Evolutionary conservation across 2,888 invertebrate species (phyloP), one percentile per base, ranked within the genome.

Genomic region (Heliconius cydno): DNA sequence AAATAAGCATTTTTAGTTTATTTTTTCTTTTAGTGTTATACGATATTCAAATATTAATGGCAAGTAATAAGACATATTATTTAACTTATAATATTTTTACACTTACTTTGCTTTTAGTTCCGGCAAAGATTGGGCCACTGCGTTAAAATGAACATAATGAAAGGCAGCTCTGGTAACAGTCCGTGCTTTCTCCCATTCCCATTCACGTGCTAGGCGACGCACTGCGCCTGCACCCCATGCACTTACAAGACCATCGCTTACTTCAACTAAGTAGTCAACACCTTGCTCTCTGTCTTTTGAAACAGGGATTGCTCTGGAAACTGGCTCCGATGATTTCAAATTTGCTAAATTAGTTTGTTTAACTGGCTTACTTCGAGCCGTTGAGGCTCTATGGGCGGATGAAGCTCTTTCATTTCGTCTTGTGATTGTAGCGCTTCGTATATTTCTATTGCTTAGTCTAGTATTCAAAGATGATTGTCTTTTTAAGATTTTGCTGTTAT

Each of bases 261-360:
- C 98, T 95, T 98, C 98, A 57, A 98, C 97, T 82, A 98, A 94
- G 90, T 98, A 98, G 94, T 98, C 98, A n/a, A 98, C 97, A 80
- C 98, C 97, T 96, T 97, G 97, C 88, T 97, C 97, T 85, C 97
- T 95, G 86, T 97, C 97, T 88, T 96, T 97, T n/a, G 94, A 92
- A 7, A 90, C 86, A 22, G 93, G 91, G 78, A 95, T 92, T 68
- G 95, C 86, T 83, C 95, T 95, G 22, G 93, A 92, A 12, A 96
- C 95, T 1, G 94, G 94, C 84, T 96, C 93, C 70, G 93, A 89
- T 85, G 96, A 91, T 88, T 95, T 92, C 79, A 95, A 89, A 80
- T 92, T 91, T 10, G 93, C 90, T 79, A 93, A 88, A 82, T 94
- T 93, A 22, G 65, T 75, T 75, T 75, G 75, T 87, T 96, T 96